phyloP scores from a whole-genome alignment of 2,797 vertebrate species.

The Monodelphis domestica region DNA sequence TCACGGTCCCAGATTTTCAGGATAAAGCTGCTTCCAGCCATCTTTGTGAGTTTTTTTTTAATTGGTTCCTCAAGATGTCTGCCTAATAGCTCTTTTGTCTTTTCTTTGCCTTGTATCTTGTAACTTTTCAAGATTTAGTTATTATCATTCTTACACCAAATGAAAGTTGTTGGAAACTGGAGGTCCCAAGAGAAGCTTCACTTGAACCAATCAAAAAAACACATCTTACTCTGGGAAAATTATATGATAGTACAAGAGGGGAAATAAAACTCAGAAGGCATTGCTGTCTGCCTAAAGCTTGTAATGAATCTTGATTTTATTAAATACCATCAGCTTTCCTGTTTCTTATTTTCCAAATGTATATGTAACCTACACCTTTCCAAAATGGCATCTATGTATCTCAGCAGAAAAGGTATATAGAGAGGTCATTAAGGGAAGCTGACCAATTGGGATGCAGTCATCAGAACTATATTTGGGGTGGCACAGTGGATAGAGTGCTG shows the following conservation, averaged over 20 bases:
- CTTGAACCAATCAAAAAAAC: not conserved
- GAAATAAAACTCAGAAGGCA: not conserved
- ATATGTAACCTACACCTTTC: not conserved
- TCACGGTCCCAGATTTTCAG: conserved; percentile 61
- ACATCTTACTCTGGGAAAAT: not conserved
- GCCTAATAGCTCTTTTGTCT: conserved; percentile 37
- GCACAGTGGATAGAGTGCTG: not conserved
- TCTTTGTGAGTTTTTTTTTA: conserved; percentile 27
- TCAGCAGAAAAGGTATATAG: not conserved
- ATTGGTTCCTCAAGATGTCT: conserved; percentile 45
- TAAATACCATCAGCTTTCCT: not conserved
- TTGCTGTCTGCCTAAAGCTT: not conserved
- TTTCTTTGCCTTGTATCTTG: conserved; percentile 27
- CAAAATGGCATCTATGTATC: not conserved
- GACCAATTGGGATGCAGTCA: not conserved
- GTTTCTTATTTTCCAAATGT: not conserved
- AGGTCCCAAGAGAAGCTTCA: not conserved
- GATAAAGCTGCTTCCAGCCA: conserved; percentile 53
- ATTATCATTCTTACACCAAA: conserved; percentile 35
- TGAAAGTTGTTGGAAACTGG: not conserved
- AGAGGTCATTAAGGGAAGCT: not conserved
- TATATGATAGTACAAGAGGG: not conserved
- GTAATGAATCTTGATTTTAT: conserved; percentile 32
- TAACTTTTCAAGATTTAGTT: conserved; percentile 31
- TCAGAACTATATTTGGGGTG: not conserved